These are phyloP conservation scores for Nemoura dubitans DNA, from an alignment of 2,888 invertebrate species.

Conservation along the genomic window DNA sequence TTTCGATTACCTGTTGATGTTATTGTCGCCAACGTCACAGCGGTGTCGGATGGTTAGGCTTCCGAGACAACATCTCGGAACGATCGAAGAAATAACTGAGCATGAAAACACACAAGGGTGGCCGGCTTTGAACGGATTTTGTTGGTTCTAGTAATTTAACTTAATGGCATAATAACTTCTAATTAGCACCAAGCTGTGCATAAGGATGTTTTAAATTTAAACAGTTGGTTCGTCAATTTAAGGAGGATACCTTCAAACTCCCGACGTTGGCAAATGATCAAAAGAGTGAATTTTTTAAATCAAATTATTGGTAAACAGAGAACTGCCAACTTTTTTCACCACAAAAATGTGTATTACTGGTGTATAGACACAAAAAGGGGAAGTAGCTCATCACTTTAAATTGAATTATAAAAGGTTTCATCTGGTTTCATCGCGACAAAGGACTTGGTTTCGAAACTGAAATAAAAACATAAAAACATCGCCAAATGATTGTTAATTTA, in stretches of 20 bases:
- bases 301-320: not conserved
- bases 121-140: not conserved
- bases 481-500: not conserved
- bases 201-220: not conserved
- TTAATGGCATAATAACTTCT: not conserved
- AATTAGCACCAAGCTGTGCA: not conserved
- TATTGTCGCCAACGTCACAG: not conserved
- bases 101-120: not conserved
- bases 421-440: not conserved
- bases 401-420: conserved; percentile 7
- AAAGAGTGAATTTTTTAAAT: not conserved
- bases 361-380: not conserved
- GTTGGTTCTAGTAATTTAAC: not conserved
- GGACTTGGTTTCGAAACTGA: not conserved
- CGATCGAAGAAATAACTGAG: not conserved
- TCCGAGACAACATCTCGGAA: not conserved
- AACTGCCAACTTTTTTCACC: not conserved
- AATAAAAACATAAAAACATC: not conserved
- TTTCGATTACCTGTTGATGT: not conserved
- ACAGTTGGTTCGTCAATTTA: not conserved
- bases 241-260: not conserved
- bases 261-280: not conserved
- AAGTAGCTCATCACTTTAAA: not conserved
- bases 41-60: not conserved
- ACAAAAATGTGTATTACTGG: not conserved